phyloP scores from a whole-genome alignment of 1,140 invertebrate genomes.

The Procambarus clarkii region DNA sequence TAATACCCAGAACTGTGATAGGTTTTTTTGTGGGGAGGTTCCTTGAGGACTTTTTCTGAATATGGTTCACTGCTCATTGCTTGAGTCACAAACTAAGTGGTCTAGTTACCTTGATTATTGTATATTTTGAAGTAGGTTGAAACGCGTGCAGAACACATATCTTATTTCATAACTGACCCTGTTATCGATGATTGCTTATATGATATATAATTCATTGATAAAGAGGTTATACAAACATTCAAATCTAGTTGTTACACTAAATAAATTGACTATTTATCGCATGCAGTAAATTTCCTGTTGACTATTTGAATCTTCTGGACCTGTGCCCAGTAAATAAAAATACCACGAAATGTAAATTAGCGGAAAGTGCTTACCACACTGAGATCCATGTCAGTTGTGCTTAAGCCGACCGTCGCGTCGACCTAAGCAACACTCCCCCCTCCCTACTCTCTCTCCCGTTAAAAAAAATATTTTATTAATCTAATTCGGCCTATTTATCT shows the following conservation, averaged over 20 bases:
- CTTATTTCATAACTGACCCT: slow-evolving; percentile 22
- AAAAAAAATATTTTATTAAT: not conserved
- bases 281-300: slow-evolving; percentile 2
- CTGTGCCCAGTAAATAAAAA: not conserved
- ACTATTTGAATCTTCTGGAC: not conserved
- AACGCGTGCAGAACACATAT: slow-evolving; percentile 58
- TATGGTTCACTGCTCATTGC: not conserved
- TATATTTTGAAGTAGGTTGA: slow-evolving; percentile 62
- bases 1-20: slow-evolving; percentile 17
- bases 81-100: slow-evolving; percentile 3
- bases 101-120: not conserved
- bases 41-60: slow-evolving; percentile 7
- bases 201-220: slow-evolving; percentile 11
- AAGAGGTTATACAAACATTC: slow-evolving; percentile 1
- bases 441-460: not conserved
- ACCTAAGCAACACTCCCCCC: not conserved
- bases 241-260: slow-evolving; percentile 36
- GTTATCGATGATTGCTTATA: slow-evolving; percentile 29
- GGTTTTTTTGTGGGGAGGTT: slow-evolving; percentile 8
- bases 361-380: slow-evolving; percentile 32
- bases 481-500: not conserved
- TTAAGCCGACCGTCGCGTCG: slow-evolving; percentile 1
- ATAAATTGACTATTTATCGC: slow-evolving; percentile 21
- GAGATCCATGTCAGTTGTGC: slow-evolving; percentile 24
- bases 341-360: not conserved